Evolutionary conservation across 2,888 invertebrate genomes (phyloP).

Genomic region (Oxyscelio sp.): DNA sequence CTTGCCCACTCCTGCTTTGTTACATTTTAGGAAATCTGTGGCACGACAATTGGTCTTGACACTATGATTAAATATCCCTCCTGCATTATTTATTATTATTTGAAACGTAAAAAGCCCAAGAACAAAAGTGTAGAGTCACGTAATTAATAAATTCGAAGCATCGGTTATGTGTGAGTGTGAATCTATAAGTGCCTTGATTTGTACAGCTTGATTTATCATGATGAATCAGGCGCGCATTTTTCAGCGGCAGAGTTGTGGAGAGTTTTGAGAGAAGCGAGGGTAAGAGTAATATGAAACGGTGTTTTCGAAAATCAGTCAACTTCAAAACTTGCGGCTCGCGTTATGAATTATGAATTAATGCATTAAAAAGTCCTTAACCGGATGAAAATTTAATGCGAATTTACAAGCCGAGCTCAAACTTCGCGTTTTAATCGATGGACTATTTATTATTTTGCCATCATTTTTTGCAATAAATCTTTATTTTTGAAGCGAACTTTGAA

Average conservation of each 20-base stretch:
- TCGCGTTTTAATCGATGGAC: conserved; percentile 13
- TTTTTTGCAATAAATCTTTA: conserved; percentile 1
- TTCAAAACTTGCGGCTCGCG: conserved; percentile 51
- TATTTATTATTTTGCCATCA: conserved; percentile 9
- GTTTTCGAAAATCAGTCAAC: conserved; percentile 71
- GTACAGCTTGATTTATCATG: conserved; percentile 61
- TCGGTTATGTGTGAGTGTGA: conserved; percentile 42
- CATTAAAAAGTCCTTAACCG: conserved; percentile 40
- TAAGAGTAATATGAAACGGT: conserved; percentile 64
- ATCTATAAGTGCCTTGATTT: conserved; percentile 59
- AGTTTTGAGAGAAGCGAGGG: conserved; percentile 64
- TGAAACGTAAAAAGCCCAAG: conserved; percentile 42
- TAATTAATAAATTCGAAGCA: conserved; percentile 53
- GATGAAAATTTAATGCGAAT: conserved; percentile 19
- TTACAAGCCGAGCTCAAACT: conserved; percentile 14
- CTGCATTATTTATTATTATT: conserved; percentile 65
- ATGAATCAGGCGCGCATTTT: conserved; percentile 63
- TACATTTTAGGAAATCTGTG: conserved; percentile 72
- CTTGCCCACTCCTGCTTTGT: conserved; percentile 72
- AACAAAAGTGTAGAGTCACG: conserved; percentile 61
- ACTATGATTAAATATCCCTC: conserved; percentile 66
- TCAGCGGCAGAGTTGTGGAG: conserved; percentile 62
- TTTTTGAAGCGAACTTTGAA: not conserved
- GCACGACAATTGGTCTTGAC: conserved; percentile 73
- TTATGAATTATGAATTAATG: conserved; percentile 47